A percentile compares a stretch with the other conserved stretches of the same genome.
Conservation (phyloP, 2,797 vertebrate species). For the Nothura maculosa region DNA sequence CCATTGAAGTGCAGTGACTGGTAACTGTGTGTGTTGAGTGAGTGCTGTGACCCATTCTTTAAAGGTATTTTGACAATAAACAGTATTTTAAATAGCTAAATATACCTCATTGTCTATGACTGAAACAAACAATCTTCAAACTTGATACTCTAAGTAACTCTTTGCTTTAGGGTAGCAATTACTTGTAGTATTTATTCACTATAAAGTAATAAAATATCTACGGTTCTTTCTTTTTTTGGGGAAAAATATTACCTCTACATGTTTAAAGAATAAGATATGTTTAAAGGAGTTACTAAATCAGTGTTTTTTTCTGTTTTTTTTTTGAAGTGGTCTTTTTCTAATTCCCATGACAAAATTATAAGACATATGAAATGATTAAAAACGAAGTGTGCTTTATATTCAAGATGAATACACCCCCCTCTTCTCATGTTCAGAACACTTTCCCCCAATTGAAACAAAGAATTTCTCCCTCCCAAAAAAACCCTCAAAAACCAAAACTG, state of each 20-base stretch:
- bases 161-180: constrained; percentile 17
- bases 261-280: not conserved
- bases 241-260: rapidly evolving
- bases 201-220: not conserved
- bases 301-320: not conserved
- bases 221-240: not conserved
- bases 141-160: constrained; percentile 7
- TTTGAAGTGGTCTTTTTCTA: not conserved
- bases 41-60: not conserved
- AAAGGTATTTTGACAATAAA: constrained; percentile 40
- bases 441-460: not conserved
- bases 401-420: not conserved
- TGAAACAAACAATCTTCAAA: constrained; percentile 39
- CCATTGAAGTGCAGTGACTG: not conserved
- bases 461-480: not conserved
- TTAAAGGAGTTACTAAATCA: not conserved
- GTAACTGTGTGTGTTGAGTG: not conserved
- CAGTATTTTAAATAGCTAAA: not conserved
- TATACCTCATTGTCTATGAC: not conserved
- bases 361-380: not conserved
- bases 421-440: not conserved
- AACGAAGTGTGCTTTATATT: not conserved
- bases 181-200: not conserved
- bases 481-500: no score
- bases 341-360: not conserved